Conservation (phyloP, 2,888 invertebrate species). For the Yponomeuta evonymella region DNA sequence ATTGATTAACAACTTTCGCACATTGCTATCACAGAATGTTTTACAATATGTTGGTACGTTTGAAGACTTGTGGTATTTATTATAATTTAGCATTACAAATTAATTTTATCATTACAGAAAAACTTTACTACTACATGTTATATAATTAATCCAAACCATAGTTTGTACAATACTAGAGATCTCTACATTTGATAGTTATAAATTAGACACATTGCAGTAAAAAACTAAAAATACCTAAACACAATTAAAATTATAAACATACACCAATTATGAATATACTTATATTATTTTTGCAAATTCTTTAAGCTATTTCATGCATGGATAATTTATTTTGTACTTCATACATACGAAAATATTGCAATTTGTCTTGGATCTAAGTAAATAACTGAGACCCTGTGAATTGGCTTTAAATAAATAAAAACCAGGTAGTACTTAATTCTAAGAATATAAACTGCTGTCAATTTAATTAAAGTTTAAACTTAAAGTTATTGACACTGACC, state of each 20-base stretch:
- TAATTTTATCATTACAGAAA: no score
- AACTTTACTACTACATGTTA: no score
- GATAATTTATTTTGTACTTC: constrained; percentile 15
- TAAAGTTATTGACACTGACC: background rate
- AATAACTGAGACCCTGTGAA: background rate
- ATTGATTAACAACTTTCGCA: constrained; percentile 20
- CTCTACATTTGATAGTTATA: no score
- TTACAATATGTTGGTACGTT: background rate
- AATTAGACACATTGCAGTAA: no score
- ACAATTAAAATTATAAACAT: background rate
- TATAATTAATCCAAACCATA: no score
- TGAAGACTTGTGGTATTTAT: no score
- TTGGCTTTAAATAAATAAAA: background rate
- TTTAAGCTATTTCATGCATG: background rate
- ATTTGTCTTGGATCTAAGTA: background rate
- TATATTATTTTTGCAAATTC: background rate
- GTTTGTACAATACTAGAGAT: no score
- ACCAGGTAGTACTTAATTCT: background rate
- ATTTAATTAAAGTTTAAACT: background rate
- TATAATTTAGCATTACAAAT: no score
- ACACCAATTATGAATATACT: background rate
- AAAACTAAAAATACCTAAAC: constrained; percentile 1
- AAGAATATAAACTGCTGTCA: background rate
- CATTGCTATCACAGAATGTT: constrained; percentile 19
- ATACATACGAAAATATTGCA: background rate